Conservation (phyloP, 2,113 vertebrate genomes). For the Miniopterus natalensis region DNA sequence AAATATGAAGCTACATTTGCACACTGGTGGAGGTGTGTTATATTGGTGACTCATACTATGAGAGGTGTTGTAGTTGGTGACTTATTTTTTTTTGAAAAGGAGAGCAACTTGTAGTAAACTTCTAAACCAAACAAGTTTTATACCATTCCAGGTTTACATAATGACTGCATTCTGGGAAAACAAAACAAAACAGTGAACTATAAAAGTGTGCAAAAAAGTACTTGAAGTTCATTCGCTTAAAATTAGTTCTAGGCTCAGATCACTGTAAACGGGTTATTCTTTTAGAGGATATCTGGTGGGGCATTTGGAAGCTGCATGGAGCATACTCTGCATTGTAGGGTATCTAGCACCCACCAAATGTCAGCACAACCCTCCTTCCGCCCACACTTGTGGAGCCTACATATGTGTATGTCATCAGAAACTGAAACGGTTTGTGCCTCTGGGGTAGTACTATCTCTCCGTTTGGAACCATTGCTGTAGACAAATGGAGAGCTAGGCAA, state of each 20-base stretch:
- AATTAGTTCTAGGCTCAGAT: background rate
- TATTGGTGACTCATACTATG: background rate
- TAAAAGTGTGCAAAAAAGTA: background rate
- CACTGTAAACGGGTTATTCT: background rate
- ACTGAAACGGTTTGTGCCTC: background rate
- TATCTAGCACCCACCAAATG: background rate
- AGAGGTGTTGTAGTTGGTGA: background rate
- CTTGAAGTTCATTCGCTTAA: background rate
- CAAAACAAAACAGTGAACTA: background rate
- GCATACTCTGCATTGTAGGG: background rate
- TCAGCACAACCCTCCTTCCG: accelerated
- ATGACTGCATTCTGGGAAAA: background rate
- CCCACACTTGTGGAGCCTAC: background rate
- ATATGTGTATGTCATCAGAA: background rate
- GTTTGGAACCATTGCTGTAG: background rate
- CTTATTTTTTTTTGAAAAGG: background rate
- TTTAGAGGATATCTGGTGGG: background rate
- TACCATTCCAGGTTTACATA: background rate
- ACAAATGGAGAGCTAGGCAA: background rate
- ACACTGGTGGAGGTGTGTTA: background rate
- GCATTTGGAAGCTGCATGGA: background rate
- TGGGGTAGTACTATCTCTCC: background rate
- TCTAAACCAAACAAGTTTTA: conserved; percentile 33
- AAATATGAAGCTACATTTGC: background rate
- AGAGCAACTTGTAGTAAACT: conserved; percentile 9